Evolutionary conservation across 2,888 invertebrate genomes (phyloP), one percentile per base, ranked within the genome.

Genomic region (Merodon equestris): DNA sequence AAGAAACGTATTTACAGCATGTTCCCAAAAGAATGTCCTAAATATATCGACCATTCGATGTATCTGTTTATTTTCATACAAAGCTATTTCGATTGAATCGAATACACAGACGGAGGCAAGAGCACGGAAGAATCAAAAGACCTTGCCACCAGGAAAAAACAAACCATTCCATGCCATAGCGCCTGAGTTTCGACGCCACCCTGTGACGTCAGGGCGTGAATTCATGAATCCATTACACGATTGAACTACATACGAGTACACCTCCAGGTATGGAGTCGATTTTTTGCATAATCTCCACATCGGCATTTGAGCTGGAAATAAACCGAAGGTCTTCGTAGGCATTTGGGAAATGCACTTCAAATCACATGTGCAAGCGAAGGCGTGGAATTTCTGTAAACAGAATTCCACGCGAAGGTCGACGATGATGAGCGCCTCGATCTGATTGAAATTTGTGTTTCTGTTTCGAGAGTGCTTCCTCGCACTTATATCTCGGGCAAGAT

Each of bases 51-150:
- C 53, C 44, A 58, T 71, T 66, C 45, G 48, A 70, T 54, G 76
- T 72, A 72, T 77, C 72, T 77, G 76, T 72, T 77, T 77, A 77
- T 77, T 77, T 77, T 73, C 72, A 67, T 61, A 58, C 50, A 19
- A 67, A 72, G 72, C 50, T 67, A 42, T 60, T 71, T 64, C 56
- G 34, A n/a, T 72, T 60, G 60, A 60, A 45, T 67, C 56, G 50
- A 66, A 40, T 27, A 27, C 27, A 27, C 27, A 27, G 2, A 27
- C 27, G 3, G 27, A 27, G n/a, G n/a, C n/a, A 4, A 27, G 27
- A 27, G 27, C 27, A 7, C 27, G 3, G 27, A 27, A 2, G 27
- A 27, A 27, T 2, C 27, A 27, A 27, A 56, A 53, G 13, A 45
- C 51, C 40, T 66, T 66, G 45, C 45, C 10, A 48, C n/a, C 15